A percentile compares a stretch with the other conserved stretches of the same genome.
Conservation (phyloP, 2,797 vertebrate species). For the Betta splendens region DNA sequence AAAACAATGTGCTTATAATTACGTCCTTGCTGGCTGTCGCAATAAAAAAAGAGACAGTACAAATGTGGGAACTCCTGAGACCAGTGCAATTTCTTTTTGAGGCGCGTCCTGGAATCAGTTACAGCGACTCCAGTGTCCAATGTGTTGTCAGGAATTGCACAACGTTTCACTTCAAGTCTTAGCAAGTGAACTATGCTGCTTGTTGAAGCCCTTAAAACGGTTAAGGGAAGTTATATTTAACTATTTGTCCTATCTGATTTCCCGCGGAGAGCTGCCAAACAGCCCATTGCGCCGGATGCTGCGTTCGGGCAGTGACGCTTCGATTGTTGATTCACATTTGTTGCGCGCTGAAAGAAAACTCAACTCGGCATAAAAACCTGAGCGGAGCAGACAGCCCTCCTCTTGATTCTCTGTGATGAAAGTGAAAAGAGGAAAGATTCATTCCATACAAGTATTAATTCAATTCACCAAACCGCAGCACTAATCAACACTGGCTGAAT, state of each 20-base stretch:
- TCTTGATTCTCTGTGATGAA: conserved; percentile 6
- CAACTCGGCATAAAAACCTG: conserved; percentile 31
- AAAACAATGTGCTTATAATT: conserved; percentile 58
- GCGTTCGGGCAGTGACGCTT: conserved; percentile 8
- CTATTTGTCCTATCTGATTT: conserved; percentile 50
- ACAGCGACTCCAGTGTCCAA: conserved; percentile 45
- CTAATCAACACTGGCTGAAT: conserved; percentile 8
- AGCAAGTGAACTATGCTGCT: conserved; percentile 57
- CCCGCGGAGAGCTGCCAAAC: conserved; percentile 29
- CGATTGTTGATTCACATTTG: conserved; percentile 26
- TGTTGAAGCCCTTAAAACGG: conserved; percentile 52
- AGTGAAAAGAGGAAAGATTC: conserved; percentile 25
- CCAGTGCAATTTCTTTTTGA: conserved; percentile 55
- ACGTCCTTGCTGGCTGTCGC: conserved; percentile 46
- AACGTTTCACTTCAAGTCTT: conserved; percentile 63
- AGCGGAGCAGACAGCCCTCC: conserved; percentile 18
- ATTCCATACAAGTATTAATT: conserved; percentile 7
- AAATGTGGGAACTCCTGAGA: conserved; percentile 65
- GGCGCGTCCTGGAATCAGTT: conserved; percentile 49
- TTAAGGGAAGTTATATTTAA: conserved; percentile 55
- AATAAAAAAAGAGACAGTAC: conserved; percentile 37
- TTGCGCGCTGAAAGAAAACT: conserved; percentile 1
- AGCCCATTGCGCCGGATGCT: conserved; percentile 33
- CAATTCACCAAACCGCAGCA: conserved; percentile 12
- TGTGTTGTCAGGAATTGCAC: conserved; percentile 65